These are phyloP conservation scores for Spermophilus dauricus DNA, from an alignment of 2,113 vertebrate genomes.

Conservation along the genomic window DNA sequence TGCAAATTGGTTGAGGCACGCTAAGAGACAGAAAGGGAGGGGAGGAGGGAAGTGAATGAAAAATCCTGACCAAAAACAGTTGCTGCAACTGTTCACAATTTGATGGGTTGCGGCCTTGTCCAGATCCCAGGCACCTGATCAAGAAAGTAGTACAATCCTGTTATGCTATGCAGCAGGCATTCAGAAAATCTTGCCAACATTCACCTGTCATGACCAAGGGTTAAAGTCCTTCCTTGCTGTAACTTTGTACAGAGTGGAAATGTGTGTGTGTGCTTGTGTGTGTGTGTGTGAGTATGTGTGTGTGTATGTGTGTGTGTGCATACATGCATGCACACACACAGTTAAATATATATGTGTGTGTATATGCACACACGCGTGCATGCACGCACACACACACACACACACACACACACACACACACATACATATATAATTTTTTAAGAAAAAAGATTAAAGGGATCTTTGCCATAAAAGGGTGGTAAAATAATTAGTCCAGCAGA, in stretches of 20 bases:
- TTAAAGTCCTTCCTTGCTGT: conserved; percentile 81
- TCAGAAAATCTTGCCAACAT: conserved; percentile 76
- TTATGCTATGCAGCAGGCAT: conserved; percentile 81
- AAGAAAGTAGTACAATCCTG: conserved; percentile 86
- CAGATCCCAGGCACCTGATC: conserved; percentile 84
- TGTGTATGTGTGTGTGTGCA: not conserved
- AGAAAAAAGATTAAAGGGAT: conserved; percentile 38
- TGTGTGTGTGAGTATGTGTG: not conserved
- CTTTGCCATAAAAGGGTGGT: conserved; percentile 79
- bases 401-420: not conserved
- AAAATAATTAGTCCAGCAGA: conserved; percentile 88
- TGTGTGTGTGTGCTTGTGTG: not conserved
- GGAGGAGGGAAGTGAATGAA: conserved; percentile 33
- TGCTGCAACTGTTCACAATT: conserved; percentile 78
- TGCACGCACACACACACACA: not conserved
- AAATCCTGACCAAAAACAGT: conserved; percentile 57
- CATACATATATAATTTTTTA: not conserved
- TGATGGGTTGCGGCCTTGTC: conserved; percentile 80
- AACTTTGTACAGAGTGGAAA: conserved; percentile 73
- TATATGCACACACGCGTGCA: not conserved
- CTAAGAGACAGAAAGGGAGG: conserved; percentile 31
- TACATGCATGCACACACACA: not conserved
- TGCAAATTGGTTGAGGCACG: conserved; percentile 78
- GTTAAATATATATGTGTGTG: not conserved
- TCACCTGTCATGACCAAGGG: conserved; percentile 81